A percentile compares a stretch with the other conserved stretches of the same genome.
Conservation (phyloP, 2,797 vertebrate species). For the Peromyscus eremicus region DNA sequence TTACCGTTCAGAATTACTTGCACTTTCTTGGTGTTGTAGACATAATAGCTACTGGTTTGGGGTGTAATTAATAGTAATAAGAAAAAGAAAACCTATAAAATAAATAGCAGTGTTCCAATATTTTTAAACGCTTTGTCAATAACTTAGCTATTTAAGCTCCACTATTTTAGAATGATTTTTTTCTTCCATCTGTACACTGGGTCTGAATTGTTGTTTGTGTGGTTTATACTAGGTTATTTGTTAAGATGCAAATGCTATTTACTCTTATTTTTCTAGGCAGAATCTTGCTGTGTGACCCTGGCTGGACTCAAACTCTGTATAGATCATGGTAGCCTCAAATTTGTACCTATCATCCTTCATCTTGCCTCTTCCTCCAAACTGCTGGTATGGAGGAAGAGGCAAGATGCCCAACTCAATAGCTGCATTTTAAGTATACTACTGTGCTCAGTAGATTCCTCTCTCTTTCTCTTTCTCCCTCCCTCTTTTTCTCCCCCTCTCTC, state of each 20-base stretch:
- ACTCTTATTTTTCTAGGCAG: neutral
- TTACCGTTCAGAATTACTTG: neutral
- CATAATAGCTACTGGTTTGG: slow-evolving; percentile 38
- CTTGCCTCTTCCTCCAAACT: neutral
- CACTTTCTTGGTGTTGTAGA: neutral
- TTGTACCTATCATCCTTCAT: neutral
- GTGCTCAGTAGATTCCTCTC: neutral
- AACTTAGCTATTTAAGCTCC: neutral
- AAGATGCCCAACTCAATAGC: neutral
- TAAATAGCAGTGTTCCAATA: slow-evolving; percentile 15
- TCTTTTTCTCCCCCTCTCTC: no score
- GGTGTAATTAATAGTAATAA: neutral
- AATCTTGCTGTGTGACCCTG: neutral
- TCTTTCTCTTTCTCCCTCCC: no score
- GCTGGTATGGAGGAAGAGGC: neutral
- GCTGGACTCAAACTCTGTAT: neutral
- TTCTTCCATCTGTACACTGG: neutral
- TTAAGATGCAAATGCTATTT: neutral
- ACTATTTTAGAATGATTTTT: slow-evolving; percentile 46
- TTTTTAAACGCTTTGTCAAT: slow-evolving; percentile 44
- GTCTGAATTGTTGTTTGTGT: neutral
- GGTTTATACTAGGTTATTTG: slow-evolving; percentile 20
- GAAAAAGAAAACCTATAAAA: neutral
- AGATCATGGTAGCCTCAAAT: neutral
- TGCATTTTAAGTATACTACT: neutral